These are phyloP conservation scores for Gonatopus flavifemur DNA, from an alignment of 1,140 invertebrate species.

Conservation along the genomic window DNA sequence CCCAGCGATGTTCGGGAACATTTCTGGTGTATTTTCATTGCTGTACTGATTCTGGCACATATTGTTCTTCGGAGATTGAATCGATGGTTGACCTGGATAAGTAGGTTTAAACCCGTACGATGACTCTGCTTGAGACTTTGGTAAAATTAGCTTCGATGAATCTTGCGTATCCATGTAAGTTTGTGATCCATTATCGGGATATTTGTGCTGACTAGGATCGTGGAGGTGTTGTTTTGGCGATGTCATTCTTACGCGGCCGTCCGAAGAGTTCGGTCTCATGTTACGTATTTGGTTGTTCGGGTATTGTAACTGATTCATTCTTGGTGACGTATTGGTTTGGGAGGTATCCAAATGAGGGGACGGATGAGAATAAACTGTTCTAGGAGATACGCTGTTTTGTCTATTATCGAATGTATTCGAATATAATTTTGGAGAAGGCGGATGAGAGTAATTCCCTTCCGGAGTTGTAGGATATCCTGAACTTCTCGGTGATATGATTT, in stretches of 20 bases:
- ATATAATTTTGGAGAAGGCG: slow-evolving; percentile 35
- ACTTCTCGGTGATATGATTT: slow-evolving; percentile 35
- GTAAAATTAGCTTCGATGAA: slow-evolving; percentile 9
- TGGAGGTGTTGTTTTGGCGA: slow-evolving; percentile 19
- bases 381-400: slow-evolving; percentile 38
- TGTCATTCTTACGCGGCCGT: too few relatives aligned
- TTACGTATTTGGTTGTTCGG: slow-evolving; percentile 24
- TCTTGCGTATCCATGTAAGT: slow-evolving; percentile 30
- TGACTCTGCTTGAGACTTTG: slow-evolving; percentile 29
- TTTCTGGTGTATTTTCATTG: slow-evolving; percentile 21
- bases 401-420: slow-evolving; percentile 36
- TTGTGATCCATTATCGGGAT: slow-evolving; percentile 16
- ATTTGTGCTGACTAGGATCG: slow-evolving; percentile 34
- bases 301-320: slow-evolving; percentile 31
- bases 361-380: slow-evolving; percentile 30
- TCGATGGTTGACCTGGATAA: slow-evolving; percentile 17
- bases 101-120: slow-evolving; percentile 21
- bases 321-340: slow-evolving; percentile 26
- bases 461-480: slow-evolving; percentile 36
- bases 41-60: slow-evolving; percentile 22
- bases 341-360: slow-evolving; percentile 27
- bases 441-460: slow-evolving; percentile 36
- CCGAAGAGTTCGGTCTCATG: too few relatives aligned
- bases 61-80: slow-evolving; percentile 16
- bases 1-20: slow-evolving; percentile 11